Percentiles rank a stretch among this genome's conserved stretches.
These are phyloP conservation scores for Laupala kohalensis DNA, from an alignment of 1,140 invertebrate genomes.

Conservation along the genomic window DNA sequence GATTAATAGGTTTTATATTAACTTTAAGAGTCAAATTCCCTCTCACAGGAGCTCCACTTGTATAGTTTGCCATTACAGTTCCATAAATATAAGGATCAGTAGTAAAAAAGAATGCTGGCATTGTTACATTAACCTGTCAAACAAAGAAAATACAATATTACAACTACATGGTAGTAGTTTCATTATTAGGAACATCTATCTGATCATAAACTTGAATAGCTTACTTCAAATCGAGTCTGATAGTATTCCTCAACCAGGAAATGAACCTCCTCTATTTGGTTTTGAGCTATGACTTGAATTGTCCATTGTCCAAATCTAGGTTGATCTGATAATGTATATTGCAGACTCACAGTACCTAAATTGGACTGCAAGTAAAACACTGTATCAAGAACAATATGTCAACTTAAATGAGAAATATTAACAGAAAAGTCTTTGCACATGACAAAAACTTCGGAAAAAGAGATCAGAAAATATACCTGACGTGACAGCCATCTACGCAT, in stretches of 20 bases:
- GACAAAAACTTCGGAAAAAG: no score
- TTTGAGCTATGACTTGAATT: constrained; percentile 76
- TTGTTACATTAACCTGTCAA: constrained; percentile 78
- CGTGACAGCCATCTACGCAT: constrained; percentile 82
- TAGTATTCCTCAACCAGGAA: constrained; percentile 92
- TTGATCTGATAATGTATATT: constrained; percentile 81
- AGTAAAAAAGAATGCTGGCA: constrained; percentile 84
- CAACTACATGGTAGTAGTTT: neutral
- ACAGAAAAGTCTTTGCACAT: no score
- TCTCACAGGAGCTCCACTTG: constrained; percentile 63
- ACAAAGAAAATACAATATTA: neutral
- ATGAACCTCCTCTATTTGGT: constrained; percentile 69
- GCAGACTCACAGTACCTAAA: constrained; percentile 78
- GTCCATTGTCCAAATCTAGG: constrained; percentile 86
- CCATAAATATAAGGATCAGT: constrained; percentile 71
- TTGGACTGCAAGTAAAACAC: constrained; percentile 47
- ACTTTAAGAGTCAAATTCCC: constrained; percentile 80
- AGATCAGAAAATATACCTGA: no score
- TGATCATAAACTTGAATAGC: neutral
- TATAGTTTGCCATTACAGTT: constrained; percentile 85
- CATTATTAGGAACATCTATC: neutral
- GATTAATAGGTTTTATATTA: constrained; percentile 47
- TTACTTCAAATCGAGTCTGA: constrained; percentile 73
- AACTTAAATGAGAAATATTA: no score
- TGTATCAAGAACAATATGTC: no score